phyloP scores from a whole-genome alignment of 2,888 invertebrate species.

The Epirrita christyi region DNA sequence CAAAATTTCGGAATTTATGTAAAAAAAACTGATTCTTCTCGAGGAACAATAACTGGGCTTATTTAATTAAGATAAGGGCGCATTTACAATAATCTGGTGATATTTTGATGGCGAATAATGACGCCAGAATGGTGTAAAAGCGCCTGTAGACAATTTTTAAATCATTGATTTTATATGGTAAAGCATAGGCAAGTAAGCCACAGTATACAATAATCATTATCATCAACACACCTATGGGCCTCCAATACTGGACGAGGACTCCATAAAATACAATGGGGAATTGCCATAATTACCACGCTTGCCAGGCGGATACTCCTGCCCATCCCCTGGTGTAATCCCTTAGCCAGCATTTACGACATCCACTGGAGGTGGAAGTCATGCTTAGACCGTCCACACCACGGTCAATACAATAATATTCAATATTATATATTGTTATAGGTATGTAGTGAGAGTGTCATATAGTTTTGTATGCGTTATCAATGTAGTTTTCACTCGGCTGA shows the following conservation, averaged over 20 bases:
- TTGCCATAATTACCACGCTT: too few species aligned
- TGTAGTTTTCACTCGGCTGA: slow-evolving; percentile 72
- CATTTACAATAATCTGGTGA: neutral
- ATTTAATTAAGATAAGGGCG: neutral
- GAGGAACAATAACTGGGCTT: neutral
- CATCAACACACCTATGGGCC: too few species aligned
- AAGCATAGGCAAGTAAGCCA: slow-evolving; percentile 8
- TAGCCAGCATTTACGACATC: too few species aligned
- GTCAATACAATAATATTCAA: neutral
- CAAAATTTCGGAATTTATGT: neutral
- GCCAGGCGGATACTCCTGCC: too few species aligned
- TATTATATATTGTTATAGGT: slow-evolving; percentile 21
- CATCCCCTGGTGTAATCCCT: too few species aligned
- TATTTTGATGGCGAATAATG: neutral
- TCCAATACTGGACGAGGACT: too few species aligned
- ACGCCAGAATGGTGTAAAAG: neutral
- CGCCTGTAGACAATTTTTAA: slow-evolving; percentile 1
- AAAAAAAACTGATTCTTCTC: neutral
- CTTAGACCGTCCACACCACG: too few species aligned
- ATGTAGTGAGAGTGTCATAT: slow-evolving; percentile 26
- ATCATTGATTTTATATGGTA: too few species aligned
- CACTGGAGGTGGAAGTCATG: too few species aligned
- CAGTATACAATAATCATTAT: slow-evolving; percentile 19
- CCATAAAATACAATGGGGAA: too few species aligned
- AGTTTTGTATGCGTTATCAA: slow-evolving; percentile 52